Conservation (phyloP, 2,797 vertebrate genomes). For the Coilia nasus region DNA sequence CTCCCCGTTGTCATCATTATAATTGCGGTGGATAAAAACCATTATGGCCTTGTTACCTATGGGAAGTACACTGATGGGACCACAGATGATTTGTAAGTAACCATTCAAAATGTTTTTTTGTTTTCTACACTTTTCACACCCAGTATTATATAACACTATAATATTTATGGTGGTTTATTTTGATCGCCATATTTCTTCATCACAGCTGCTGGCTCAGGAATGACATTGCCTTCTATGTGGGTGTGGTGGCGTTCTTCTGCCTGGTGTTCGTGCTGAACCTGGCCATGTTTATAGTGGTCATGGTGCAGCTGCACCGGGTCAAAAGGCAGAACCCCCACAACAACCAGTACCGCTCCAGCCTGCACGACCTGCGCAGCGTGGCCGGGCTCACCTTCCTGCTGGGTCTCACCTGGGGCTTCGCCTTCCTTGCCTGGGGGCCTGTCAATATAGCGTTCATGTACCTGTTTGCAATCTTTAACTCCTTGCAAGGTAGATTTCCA, state of each 20-base stretch:
- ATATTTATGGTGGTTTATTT: too few relatives aligned
- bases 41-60: slow-evolving; percentile 84
- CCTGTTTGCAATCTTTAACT: slow-evolving; percentile 93
- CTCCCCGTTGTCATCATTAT: slow-evolving; percentile 82
- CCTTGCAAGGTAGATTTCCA: slow-evolving; percentile 82
- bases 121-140: background rate
- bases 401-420: slow-evolving; percentile 95
- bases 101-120: background rate
- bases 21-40: slow-evolving; percentile 82
- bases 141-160: background rate
- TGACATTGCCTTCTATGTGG: slow-evolving; percentile 83
- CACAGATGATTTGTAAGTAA: slow-evolving; percentile 88
- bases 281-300: slow-evolving; percentile 89
- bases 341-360: slow-evolving; percentile 79
- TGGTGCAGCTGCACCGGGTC: slow-evolving; percentile 90
- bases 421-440: slow-evolving; percentile 90
- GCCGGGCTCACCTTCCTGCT: slow-evolving; percentile 87
- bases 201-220: slow-evolving; percentile 85
- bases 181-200: slow-evolving; percentile 42
- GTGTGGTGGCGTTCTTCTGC: slow-evolving; percentile 91
- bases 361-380: slow-evolving; percentile 85
- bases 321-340: slow-evolving; percentile 93
- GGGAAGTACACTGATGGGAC: slow-evolving; percentile 75
- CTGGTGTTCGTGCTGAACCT: slow-evolving; percentile 84
- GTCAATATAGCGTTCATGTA: slow-evolving; percentile 86